These are phyloP conservation scores for Tyto alba DNA, from an alignment of 2,113 vertebrate species.

Conservation along the genomic window DNA sequence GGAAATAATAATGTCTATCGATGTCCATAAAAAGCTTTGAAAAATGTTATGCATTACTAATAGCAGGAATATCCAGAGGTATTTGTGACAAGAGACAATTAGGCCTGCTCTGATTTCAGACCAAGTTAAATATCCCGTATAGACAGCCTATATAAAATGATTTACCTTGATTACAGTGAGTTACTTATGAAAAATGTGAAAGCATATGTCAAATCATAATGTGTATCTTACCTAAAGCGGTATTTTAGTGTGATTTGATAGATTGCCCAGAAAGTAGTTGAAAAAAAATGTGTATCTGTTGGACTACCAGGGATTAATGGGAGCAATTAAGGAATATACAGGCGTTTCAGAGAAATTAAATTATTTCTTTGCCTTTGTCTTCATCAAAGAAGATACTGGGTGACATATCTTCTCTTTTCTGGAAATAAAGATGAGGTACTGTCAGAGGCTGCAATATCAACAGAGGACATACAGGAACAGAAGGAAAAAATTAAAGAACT, in stretches of 20 bases:
- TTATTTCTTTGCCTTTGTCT: constrained; percentile 18
- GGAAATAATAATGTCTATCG: neutral
- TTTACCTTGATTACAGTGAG: neutral
- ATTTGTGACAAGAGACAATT: neutral
- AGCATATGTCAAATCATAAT: neutral
- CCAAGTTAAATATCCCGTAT: neutral
- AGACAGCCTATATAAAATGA: neutral
- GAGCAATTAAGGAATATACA: constrained; percentile 43
- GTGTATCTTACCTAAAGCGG: neutral
- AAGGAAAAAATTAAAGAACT: constrained; percentile 28
- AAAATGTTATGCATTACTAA: neutral
- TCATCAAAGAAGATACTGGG: neutral
- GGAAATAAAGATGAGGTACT: constrained; percentile 31
- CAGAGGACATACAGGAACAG: neutral
- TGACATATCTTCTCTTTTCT: constrained; percentile 27
- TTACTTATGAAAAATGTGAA: constrained; percentile 32
- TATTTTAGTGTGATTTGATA: constrained; percentile 28
- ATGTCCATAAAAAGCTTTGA: neutral
- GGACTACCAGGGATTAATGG: constrained; percentile 41
- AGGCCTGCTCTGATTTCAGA: neutral
- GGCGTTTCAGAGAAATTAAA: constrained; percentile 28
- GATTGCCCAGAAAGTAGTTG: neutral
- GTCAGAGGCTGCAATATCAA: constrained; percentile 1
- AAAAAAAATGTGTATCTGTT: neutral
- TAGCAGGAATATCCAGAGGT: neutral